Evolutionary conservation across 2,797 vertebrate genomes (phyloP).

Genomic region (Zalophus californianus): DNA sequence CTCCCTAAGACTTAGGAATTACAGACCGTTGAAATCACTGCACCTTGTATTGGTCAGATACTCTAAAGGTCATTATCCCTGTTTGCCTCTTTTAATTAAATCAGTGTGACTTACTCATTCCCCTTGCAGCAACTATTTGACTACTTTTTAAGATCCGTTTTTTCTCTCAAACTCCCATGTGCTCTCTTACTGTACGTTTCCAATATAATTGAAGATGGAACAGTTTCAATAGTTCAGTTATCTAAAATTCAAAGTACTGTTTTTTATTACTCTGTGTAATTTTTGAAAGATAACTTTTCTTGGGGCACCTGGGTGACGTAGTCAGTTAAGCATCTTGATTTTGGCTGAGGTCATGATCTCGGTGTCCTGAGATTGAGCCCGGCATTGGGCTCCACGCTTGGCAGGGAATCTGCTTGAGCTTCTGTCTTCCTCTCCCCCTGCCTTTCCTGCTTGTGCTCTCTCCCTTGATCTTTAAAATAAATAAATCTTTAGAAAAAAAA

Average conservation of each 20-base stretch:
- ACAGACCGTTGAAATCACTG: neutral
- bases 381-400: neutral
- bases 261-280: neutral
- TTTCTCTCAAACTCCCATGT: neutral
- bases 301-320: neutral
- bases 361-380: neutral
- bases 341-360: neutral
- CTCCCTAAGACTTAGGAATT: neutral
- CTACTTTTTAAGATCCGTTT: constrained; percentile 15
- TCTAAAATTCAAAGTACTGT: neutral
- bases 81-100: constrained; percentile 56
- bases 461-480: neutral
- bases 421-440: neutral
- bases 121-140: neutral
- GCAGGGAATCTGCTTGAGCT: neutral
- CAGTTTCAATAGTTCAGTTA: neutral
- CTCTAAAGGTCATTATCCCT: neutral
- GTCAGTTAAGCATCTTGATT: neutral
- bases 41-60: neutral
- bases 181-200: neutral
- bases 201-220: constrained; percentile 23
- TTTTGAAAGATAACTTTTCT: neutral
- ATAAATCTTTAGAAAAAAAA: neutral
- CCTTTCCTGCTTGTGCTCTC: neutral
- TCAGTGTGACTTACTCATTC: neutral